Percentiles rank a stretch among this genome's conserved stretches.
phyloP scores from a whole-genome alignment of 2,113 vertebrate genomes.

The Saguinus imperator region DNA sequence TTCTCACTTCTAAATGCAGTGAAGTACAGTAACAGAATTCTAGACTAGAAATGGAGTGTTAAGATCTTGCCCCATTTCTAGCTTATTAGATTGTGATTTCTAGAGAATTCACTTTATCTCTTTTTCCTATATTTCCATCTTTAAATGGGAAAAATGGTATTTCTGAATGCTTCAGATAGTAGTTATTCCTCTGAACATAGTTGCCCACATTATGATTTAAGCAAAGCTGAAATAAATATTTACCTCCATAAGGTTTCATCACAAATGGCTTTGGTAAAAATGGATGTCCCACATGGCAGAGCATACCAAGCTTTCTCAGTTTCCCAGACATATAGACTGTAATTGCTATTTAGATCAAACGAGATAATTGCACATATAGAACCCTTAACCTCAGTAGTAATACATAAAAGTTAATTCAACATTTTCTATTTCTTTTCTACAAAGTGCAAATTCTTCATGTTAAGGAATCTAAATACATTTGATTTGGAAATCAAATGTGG shows the following conservation, averaged over 20 bases:
- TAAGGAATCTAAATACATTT: neutral
- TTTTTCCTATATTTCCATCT: neutral
- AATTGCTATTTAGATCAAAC: neutral
- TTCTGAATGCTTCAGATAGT: neutral
- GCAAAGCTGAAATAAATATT: neutral
- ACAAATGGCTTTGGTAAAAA: neutral
- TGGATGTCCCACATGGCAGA: neutral
- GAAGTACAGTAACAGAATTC: neutral
- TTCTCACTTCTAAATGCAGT: neutral
- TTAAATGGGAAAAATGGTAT: neutral
- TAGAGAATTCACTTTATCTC: neutral
- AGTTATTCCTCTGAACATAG: neutral
- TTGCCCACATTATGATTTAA: neutral
- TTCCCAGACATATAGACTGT: neutral
- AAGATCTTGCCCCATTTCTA: neutral
- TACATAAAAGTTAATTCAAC: neutral
- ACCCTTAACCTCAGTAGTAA: neutral
- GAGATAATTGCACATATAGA: neutral
- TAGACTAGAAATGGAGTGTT: neutral
- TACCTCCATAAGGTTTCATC: neutral
- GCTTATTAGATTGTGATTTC: neutral
- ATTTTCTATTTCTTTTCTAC: neutral
- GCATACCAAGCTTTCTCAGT: neutral
- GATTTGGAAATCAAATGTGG: neutral
- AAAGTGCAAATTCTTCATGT: neutral